These are phyloP conservation scores for Dryobotodes eremita DNA, from an alignment of 2,888 invertebrate species.

Conservation along the genomic window DNA sequence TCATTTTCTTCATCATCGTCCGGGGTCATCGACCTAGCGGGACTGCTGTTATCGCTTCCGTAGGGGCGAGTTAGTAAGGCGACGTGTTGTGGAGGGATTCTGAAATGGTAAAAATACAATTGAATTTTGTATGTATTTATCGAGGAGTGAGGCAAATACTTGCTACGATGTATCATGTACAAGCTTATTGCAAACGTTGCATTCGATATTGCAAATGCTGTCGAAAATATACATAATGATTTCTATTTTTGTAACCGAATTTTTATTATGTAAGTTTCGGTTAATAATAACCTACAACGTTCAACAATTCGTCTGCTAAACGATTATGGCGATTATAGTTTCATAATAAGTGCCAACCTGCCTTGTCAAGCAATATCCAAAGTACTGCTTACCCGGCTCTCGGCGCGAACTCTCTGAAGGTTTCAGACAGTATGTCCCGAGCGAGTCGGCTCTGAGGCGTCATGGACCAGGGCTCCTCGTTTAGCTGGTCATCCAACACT, in stretches of 20 bases:
- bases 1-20: constrained; percentile 46
- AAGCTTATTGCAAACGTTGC: not conserved
- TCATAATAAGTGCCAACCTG: not conserved
- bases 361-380: not conserved
- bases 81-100: constrained; percentile 46
- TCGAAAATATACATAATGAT: not conserved
- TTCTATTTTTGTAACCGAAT: not conserved
- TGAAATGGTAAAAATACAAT: constrained; percentile 9
- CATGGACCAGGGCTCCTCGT: constrained; percentile 90
- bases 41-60: constrained; percentile 49
- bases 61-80: constrained; percentile 47
- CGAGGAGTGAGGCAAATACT: not conserved
- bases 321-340: not conserved
- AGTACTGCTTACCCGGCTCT: constrained; percentile 71
- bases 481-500: constrained; percentile 92
- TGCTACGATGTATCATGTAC: not conserved
- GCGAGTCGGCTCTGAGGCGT: constrained; percentile 80
- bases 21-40: constrained; percentile 48
- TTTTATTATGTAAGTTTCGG: not conserved
- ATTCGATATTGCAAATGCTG: not conserved
- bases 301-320: not conserved
- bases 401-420: constrained; percentile 79
- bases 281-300: not conserved
- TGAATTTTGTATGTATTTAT: not conserved
- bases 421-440: constrained; percentile 82